Evolutionary conservation across 2,113 vertebrate species (phyloP), one percentile per base, ranked within the genome.

Genomic region (Carollia perspicillata): DNA sequence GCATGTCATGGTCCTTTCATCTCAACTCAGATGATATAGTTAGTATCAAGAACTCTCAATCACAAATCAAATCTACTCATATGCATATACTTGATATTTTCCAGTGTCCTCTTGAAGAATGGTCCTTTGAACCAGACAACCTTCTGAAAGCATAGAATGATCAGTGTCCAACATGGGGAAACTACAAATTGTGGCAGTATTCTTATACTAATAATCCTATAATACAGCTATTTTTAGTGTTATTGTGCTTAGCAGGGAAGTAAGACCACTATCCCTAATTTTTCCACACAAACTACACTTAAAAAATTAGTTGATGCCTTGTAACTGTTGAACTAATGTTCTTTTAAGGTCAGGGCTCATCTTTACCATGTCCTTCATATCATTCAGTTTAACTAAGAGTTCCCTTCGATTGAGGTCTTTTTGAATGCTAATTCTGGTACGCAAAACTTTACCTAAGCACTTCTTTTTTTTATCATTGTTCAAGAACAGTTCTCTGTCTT

Each of bases 291-390:
- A 94, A 69, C 3, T 85, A 51, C 90, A n/a, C 37, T 63, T 18
- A 79, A 72, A 72, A 71, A 91, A 40, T 11, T 60, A 55, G 42
- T 51, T 16, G 18, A 79, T 37, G 63, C 90, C 65, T 26, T 90
- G 37, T 83, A 71, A 86, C n/a, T 66, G 1, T 77, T 86, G 8
- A 71, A 81, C 66, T 93, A 49, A 95, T 87, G 94, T 97, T 80
- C 16, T 60, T 95, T 95, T 84, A 94, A 84, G 49, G n/a, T 69
- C 65, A 75, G 75, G 22, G 55, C 44, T 80, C 42, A 83, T 8
- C 49, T 94, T 95, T 84, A 84, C 37, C 28, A 47, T 94, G 94
- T 66, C 49, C 12, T 95, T 30, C 2, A 53, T 83, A 26, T 92
- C 86, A 10, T 86, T 86, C 40, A 22, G 5, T 60, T 87, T 47